These are phyloP conservation scores for Nysson spinosus DNA, from an alignment of 2,888 invertebrate genomes.

Conservation along the genomic window DNA sequence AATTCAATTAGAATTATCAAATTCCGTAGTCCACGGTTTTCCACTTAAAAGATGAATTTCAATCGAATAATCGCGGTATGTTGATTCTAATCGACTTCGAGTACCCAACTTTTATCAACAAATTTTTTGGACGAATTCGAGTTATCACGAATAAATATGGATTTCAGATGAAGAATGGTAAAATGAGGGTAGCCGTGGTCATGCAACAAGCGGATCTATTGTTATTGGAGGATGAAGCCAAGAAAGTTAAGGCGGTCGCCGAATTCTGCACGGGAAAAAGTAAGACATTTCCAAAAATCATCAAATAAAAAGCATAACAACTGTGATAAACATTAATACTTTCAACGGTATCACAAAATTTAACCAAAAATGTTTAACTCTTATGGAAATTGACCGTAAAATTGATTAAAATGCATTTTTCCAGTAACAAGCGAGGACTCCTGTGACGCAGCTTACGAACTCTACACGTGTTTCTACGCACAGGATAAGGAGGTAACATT, in stretches of 20 bases:
- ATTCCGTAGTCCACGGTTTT: no score
- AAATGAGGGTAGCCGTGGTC: conserved; percentile 78
- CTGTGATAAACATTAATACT: no score
- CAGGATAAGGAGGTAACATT: conserved; percentile 43
- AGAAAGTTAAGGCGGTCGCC: conserved; percentile 39
- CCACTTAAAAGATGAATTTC: no score
- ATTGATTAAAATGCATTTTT: conserved; percentile 2
- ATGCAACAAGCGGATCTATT: conserved; percentile 76
- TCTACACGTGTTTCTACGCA: conserved; percentile 58
- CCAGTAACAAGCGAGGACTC: conserved; percentile 39
- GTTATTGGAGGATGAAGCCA: conserved; percentile 52
- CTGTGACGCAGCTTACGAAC: conserved; percentile 59
- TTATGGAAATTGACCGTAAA: background rate
- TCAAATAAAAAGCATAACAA: no score
- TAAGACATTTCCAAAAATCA: no score
- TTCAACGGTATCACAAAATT: no score
- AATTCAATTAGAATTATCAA: background rate
- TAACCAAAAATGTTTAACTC: no score
- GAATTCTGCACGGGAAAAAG: conserved; percentile 46
- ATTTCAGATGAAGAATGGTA: conserved; percentile 78
- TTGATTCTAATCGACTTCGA: no score
- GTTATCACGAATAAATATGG: background rate
- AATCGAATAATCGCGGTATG: no score
- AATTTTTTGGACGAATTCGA: no score
- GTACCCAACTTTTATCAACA: no score